These are phyloP conservation scores for Phaedon cochleariae DNA, from an alignment of 2,888 invertebrate genomes.

Conservation along the genomic window DNA sequence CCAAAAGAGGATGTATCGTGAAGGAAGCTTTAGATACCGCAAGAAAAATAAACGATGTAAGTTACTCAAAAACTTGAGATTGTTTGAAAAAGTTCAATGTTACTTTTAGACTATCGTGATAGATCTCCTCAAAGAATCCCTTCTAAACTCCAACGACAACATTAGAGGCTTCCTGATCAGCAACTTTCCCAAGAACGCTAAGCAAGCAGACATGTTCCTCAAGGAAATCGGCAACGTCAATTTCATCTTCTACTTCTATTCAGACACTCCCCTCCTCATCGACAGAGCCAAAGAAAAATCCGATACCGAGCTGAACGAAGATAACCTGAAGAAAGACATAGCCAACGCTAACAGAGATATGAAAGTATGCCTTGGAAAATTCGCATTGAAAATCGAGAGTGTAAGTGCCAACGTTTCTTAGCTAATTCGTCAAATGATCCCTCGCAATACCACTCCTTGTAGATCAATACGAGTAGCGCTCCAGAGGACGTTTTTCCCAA, in stretches of 20 bases:
- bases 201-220: slow-evolving; percentile 54
- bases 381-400: slow-evolving; percentile 34
- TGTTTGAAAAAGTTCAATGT: not conserved
- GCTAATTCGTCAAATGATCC: not conserved
- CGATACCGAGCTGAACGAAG: slow-evolving; percentile 33
- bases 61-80: slow-evolving; percentile 10
- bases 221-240: slow-evolving; percentile 55
- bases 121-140: slow-evolving; percentile 67
- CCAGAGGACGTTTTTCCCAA: slow-evolving; percentile 31
- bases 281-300: slow-evolving; percentile 36
- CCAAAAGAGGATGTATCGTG: slow-evolving; percentile 64
- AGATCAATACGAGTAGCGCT: slow-evolving; percentile 36
- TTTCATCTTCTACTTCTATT: slow-evolving; percentile 52
- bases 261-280: slow-evolving; percentile 47
- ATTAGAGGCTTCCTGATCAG: slow-evolving; percentile 67
- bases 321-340: slow-evolving; percentile 38
- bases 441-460: not conserved
- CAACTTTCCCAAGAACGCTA: slow-evolving; percentile 67
- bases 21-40: slow-evolving; percentile 63
- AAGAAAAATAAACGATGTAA: slow-evolving; percentile 56
- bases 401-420: slow-evolving; percentile 26
- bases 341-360: slow-evolving; percentile 47
- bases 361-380: slow-evolving; percentile 41
- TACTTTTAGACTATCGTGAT: slow-evolving; percentile 64
- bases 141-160: slow-evolving; percentile 62